Conservation (phyloP, 92 coral and sea anemone genomes). For the Pocillopora grandis region DNA sequence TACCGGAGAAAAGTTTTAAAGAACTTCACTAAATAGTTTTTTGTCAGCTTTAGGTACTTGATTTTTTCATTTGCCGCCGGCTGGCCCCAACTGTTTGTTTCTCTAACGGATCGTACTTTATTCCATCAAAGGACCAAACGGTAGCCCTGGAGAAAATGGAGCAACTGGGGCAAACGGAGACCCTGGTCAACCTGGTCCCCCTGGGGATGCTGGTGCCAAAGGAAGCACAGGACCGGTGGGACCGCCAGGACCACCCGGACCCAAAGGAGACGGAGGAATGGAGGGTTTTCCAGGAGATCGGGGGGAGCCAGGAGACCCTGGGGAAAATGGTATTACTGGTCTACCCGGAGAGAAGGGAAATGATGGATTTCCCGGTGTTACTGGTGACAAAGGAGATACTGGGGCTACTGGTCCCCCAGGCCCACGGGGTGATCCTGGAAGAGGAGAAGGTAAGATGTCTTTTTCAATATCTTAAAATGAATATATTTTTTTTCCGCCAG, state of each 20-base stretch:
- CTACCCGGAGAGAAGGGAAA: conserved; percentile 24
- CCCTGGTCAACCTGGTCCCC: conserved; percentile 50
- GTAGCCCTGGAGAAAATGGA: conserved; percentile 12
- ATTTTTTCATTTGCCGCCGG: no score
- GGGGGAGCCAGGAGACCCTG: conserved; percentile 42
- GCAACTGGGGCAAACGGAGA: conserved; percentile 60
- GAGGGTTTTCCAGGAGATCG: conserved; percentile 7
- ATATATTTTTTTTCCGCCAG: no score
- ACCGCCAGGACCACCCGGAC: conserved; percentile 33
- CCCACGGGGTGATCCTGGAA: conserved; percentile 50
- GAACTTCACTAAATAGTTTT: no score
- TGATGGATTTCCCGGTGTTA: conserved; percentile 49
- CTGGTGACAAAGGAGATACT: conserved; percentile 41
- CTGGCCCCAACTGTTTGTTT: no score
- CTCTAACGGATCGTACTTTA: neutral
- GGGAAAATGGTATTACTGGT: conserved; percentile 51
- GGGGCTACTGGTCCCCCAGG: conserved; percentile 60
- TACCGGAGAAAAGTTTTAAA: no score
- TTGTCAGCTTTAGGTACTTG: no score
- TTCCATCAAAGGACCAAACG: conserved; percentile 13
- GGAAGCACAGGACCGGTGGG: conserved; percentile 32
- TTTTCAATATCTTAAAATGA: neutral
- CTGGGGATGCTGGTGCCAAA: conserved; percentile 44
- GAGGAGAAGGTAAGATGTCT: conserved; percentile 20
- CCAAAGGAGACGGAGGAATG: conserved; percentile 39